Percentiles rank a stretch among this genome's conserved stretches.
Evolutionary conservation across 2,113 vertebrate genomes (phyloP).

Genomic region (Suricata suricatta): DNA sequence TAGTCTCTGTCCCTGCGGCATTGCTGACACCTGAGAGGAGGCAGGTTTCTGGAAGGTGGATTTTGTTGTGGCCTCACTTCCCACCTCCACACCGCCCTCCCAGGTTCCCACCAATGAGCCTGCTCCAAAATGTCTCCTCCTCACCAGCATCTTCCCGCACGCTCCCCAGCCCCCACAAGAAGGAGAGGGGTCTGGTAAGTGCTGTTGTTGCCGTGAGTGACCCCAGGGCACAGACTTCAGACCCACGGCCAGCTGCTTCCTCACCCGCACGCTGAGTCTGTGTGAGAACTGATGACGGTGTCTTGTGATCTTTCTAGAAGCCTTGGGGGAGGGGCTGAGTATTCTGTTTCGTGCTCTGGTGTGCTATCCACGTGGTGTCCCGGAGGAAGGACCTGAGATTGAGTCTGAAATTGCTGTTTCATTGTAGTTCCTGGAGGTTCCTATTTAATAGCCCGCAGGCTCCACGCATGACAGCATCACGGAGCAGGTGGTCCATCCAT

Average conservation of each 20-base stretch:
- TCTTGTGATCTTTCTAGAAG: background rate
- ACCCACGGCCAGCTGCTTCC: fast-evolving
- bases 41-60: background rate
- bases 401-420: background rate
- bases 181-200: background rate
- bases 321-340: background rate
- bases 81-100: background rate
- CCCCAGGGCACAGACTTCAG: background rate
- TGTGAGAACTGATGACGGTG: background rate
- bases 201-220: fast-evolving
- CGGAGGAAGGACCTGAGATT: background rate
- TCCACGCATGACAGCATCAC: fast-evolving
- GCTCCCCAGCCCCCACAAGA: background rate
- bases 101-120: background rate
- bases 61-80: background rate
- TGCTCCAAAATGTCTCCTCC: background rate
- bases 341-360: fast-evolving
- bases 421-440: background rate
- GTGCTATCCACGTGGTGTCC: background rate
- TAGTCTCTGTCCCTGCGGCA: background rate
- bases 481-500: fast-evolving
- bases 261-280: fast-evolving
- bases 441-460: fast-evolving
- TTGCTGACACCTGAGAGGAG: background rate
- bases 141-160: background rate